These are phyloP conservation scores for Coendou prehensilis DNA, from an alignment of 2,797 vertebrate genomes.

Conservation along the genomic window DNA sequence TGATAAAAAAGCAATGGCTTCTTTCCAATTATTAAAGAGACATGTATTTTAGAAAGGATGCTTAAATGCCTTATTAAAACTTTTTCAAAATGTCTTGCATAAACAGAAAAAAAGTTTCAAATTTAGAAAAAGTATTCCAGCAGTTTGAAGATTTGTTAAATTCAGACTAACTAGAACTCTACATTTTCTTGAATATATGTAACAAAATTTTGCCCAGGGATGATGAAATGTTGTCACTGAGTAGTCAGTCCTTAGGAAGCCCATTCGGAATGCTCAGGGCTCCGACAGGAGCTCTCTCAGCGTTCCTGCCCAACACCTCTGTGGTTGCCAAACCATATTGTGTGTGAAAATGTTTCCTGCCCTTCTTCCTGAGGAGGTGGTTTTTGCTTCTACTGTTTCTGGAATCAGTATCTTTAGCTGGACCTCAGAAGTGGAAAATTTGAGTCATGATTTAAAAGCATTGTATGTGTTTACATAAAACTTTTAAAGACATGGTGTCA, in stretches of 20 bases:
- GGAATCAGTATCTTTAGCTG: neutral
- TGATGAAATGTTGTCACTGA: neutral
- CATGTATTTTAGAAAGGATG: conserved; percentile 72
- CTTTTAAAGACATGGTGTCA: neutral
- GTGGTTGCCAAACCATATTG: neutral
- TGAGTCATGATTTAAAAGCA: neutral
- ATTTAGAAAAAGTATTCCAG: neutral
- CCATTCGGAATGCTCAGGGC: no score
- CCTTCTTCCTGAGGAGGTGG: neutral
- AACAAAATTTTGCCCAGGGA: neutral
- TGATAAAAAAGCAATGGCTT: conserved; percentile 74
- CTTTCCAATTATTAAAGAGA: conserved; percentile 83
- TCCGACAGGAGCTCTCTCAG: neutral
- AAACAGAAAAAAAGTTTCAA: conserved; percentile 74
- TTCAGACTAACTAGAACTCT: conserved; percentile 73
- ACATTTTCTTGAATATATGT: neutral
- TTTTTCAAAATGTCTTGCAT: conserved; percentile 76
- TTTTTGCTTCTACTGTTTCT: neutral
- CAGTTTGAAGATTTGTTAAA: conserved; percentile 69
- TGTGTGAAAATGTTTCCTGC: neutral
- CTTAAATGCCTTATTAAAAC: conserved; percentile 82
- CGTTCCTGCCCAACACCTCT: neutral
- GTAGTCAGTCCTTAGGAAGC: neutral
- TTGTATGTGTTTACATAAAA: neutral
- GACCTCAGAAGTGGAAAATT: no score